phyloP scores from a whole-genome alignment of 2,113 vertebrate species.

The Peucedramus taeniatus region DNA sequence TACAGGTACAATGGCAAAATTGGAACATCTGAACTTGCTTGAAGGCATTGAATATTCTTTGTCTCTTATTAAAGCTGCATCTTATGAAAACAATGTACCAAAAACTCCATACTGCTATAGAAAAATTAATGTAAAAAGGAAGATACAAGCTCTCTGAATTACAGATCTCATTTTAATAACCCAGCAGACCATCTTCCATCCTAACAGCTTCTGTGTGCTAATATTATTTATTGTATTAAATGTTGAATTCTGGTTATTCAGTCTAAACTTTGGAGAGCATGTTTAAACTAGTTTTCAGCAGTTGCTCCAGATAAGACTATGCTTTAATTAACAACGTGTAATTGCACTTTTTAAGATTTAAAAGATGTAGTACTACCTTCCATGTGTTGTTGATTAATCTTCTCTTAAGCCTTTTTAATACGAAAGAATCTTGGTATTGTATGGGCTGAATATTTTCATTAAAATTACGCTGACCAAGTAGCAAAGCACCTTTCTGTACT shows the following conservation, averaged over 20 bases:
- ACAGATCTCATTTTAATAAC: not conserved
- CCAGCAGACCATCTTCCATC: not conserved
- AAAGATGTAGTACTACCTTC: not conserved
- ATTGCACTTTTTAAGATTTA: not conserved
- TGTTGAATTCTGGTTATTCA: not conserved
- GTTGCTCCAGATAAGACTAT: not conserved
- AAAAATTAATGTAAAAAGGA: not conserved
- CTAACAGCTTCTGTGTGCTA: not conserved
- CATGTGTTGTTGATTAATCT: not conserved
- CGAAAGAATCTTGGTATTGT: not conserved
- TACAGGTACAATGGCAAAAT: not conserved
- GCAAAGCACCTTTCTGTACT: not conserved
- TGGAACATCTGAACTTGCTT: not conserved
- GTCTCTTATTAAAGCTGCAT: not conserved
- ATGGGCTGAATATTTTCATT: not conserved
- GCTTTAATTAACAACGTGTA: not conserved
- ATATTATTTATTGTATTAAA: not conserved
- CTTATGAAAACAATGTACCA: not conserved
- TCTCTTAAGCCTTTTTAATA: not conserved
- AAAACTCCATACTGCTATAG: not conserved
- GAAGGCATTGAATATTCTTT: not conserved
- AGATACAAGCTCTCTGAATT: not conserved
- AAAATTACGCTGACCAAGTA: not conserved
- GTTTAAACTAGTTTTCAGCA: not conserved
- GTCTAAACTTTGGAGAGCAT: not conserved